Base-by-base conservation (phyloP, 2,113 vertebrate species). In the Hiodon tergisus region DNA sequence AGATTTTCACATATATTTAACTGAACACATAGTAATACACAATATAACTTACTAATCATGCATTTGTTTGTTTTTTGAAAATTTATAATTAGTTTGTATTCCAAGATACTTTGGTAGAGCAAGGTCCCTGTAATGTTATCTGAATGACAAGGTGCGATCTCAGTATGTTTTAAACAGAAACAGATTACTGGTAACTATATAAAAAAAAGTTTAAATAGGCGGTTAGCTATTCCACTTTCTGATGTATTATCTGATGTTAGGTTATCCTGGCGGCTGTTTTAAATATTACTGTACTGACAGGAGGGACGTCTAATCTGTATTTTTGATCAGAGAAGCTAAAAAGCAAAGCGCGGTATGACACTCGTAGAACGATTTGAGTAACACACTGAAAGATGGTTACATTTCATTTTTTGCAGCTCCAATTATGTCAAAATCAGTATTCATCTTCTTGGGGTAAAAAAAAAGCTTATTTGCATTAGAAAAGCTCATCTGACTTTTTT, bases 341-440 rank as follows among this genome's bases (percentile, higher is more conserved):
- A 77, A 81, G 81, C 78, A 79, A 84, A 79, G 74, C 58, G 69
- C 78, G 79, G 70, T 80, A 77, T 75, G 55, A 73, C 79, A 81
- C 82, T 63, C 78, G 78, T 63, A 79, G 67, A 74, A 67, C 67
- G 61, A 78, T 73, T 13, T 14, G 68, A 83, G 80, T 83, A 83
- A 83, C 82, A 76, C 81, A 68, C 5, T 61, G 59, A 73, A 73
- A 78, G 77, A 74, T 72, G 72, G 63, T 83, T 81, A 67, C 78
- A 85, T 84, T 83, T 80, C 80, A 31, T 83, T 79, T 4, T 74
- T 51, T 77, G 67, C 76, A 77, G 78, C 74, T 78, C 83, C 85
- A 87, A 86, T 90, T 89, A 89, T 69, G 67, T 69, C 85, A 80
- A 72, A 72, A 67, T 60, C 69, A 75, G 79, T 71, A 79, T 86